Evolutionary conservation across 2,888 invertebrate genomes (phyloP), one percentile per base, ranked within the genome.

Genomic region (Cephus rjabovi): DNA sequence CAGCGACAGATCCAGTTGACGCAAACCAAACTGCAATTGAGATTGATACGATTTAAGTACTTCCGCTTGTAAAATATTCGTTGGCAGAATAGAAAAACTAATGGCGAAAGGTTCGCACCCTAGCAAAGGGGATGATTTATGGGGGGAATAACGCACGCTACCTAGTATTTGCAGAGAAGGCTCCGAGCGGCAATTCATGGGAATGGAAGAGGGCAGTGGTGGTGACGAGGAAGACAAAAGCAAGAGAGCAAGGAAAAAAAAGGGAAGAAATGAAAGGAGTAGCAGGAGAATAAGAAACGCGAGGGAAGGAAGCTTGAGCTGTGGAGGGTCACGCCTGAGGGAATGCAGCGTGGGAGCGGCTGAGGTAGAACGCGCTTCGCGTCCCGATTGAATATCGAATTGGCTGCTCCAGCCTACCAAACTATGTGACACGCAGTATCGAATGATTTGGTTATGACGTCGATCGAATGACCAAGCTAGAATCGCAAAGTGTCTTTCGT

Each of bases 1-100:
- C 77, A 98, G 93, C 0, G 97, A 96, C 85, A 98, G 94, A 92
- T 98, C 98, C 91, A 98, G 91, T 92, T 98, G 97, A 76, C 98
- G 95, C 37, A 98, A 94, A 86, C 96, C 96, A 87, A 96, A 97
- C 98, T 98, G 94, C 74, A 95, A 86, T 33, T 40, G 15, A 40
- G 40, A 1, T 40, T 15, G 4, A 15, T 40, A 6, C 4, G 6
- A 15, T 15, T 40, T 40, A 40, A 15, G 40, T 40, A 4, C 15
- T 15, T 40, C 15, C 40, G 15, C 40, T 40, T 2, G 40, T 40
- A 15, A 40, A 40, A 75, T 15, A 23, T 73, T n/a, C n/a, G 34
- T 31, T 40, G 31, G 33, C 73, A 15, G 40, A 4, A 34, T 34
- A 40, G 40, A 71, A 56, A 76, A 34, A 31, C 40, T 69, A 76